Evolutionary conservation across 2,888 invertebrate species (phyloP), one percentile per base, ranked within the genome.

Genomic region (Pristionchus japonicus): DNA sequence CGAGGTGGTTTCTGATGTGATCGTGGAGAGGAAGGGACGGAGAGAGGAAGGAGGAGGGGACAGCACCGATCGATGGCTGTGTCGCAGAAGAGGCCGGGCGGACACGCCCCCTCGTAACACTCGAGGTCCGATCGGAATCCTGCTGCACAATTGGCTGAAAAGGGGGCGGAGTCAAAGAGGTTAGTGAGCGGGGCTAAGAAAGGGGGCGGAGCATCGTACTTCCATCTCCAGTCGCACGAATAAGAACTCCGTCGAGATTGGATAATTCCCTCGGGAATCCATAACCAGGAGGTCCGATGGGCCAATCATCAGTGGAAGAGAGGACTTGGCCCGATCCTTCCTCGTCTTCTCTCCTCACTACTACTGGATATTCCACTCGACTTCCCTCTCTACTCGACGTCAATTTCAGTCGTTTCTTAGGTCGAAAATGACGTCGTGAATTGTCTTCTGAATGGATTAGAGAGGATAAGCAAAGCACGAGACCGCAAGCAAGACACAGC

Each of bases 11-110:
- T 74, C 74, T 74, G 74, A 74, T 74, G 74, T 4, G 74, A 40
- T 13, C 84, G 57, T 17, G 84, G 67, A 23, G 86, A 67, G 1
- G 70, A 40, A 34, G 91, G 89, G 84, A 92, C 92, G 57, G 90
- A 91, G 23, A 93, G 90, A 47, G 93, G 93, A 37, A 93, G 90
- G 47, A 93, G 89, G 77, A 93, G 89, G 37, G 94, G 94, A 89
- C 94, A 94, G 89, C 94, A 94, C 23, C 91, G 89, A 77, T 90
- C 89, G 86, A 91, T 89, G 20, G 89, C 89, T 3, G 88, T 83
- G 84, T 93, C 93, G 85, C 94, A 94, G 89, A 91, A 92, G 70
- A 93, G 90, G 20, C 93, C 94, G 52, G 91, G 91, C 13, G 94
- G 94, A 82, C 94, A 94, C 34, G 89, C 85, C 47, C 90, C 91